Evolutionary conservation across 2,888 invertebrate species (phyloP), one percentile per base, ranked within the genome.

Genomic region (Ophioninae sp.): DNA sequence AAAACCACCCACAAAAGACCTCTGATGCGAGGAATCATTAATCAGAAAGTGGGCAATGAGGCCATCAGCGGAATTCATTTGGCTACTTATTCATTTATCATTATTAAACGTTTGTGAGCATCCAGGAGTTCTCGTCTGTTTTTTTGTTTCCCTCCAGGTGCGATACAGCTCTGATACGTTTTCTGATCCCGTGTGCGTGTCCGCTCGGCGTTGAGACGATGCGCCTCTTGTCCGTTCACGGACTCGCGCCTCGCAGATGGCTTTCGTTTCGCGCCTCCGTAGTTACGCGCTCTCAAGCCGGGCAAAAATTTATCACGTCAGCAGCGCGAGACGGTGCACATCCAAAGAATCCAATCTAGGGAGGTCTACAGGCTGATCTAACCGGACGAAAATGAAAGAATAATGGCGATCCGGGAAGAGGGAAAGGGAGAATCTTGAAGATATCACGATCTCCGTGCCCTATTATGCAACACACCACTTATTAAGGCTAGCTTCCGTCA

Each of bases 41-140:
- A 92, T 92, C 91, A 91, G 87, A 81, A 56, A 73, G 74, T 85
- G 83, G 88, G 88, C 90, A 89, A 92, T 90, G 90, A 91, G 90
- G 87, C 88, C 88, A 89, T 91, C 90, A 90, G 88, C 85, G 84
- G 86, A 89, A 90, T 90, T 91, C 91, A 91, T 92, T 90, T 88
- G 88, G 90, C 91, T 90, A 91, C 90, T 92, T 91, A 90, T 90
- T 90, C 92, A 93, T 93, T 90, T 88, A 92, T 93, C 93, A 93
- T 91, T 90, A 91, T 92, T 93, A 91, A 88, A 86, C 81, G 84
- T 79, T 79, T 77, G 81, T 69, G 81, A 86, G 85, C 81, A 78
- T 78, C 83, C 84, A 80, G 85, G 85, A 83, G 82, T 78, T 85
- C 83, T 82, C 83, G 79, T 81, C 82, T 86, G 79, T 85, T 84